phyloP scores from a whole-genome alignment of 2,113 vertebrate species.

The Spheniscus mendiculus region DNA sequence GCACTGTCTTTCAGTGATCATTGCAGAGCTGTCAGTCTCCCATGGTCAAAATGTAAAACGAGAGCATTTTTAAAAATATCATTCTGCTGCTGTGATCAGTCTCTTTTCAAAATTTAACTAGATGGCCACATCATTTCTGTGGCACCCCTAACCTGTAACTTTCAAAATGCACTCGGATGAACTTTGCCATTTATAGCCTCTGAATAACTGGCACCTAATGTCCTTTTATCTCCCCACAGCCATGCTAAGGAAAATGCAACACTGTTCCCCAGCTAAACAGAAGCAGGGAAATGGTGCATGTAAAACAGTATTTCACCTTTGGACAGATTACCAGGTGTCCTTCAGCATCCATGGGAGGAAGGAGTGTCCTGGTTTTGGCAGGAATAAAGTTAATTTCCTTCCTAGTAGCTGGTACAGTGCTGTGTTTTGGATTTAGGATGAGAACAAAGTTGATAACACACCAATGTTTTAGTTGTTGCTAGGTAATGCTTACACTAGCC shows the following conservation, averaged over 20 bases:
- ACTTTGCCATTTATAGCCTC: background rate
- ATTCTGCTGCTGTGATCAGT: background rate
- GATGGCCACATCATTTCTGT: background rate
- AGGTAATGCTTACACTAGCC: too few relatives aligned
- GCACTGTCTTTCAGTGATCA: background rate
- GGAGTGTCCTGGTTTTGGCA: too few relatives aligned
- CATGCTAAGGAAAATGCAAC: background rate
- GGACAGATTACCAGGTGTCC: background rate
- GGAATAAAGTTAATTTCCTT: too few relatives aligned
- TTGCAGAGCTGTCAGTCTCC: background rate
- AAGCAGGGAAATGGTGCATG: background rate
- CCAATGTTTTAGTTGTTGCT: too few relatives aligned
- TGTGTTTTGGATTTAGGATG: too few relatives aligned
- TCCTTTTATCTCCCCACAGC: background rate
- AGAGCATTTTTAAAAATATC: fast-evolving
- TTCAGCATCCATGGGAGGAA: background rate
- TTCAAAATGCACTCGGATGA: background rate
- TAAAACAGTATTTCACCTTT: background rate
- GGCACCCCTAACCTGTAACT: background rate
- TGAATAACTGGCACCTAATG: background rate
- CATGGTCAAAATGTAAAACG: background rate
- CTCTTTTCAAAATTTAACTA: background rate
- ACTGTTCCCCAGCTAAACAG: background rate
- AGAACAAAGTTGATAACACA: too few relatives aligned
- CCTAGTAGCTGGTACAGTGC: too few relatives aligned